Evolutionary conservation across 2,797 vertebrate genomes (phyloP).

Genomic region (Neosalanx taihuensis): DNA sequence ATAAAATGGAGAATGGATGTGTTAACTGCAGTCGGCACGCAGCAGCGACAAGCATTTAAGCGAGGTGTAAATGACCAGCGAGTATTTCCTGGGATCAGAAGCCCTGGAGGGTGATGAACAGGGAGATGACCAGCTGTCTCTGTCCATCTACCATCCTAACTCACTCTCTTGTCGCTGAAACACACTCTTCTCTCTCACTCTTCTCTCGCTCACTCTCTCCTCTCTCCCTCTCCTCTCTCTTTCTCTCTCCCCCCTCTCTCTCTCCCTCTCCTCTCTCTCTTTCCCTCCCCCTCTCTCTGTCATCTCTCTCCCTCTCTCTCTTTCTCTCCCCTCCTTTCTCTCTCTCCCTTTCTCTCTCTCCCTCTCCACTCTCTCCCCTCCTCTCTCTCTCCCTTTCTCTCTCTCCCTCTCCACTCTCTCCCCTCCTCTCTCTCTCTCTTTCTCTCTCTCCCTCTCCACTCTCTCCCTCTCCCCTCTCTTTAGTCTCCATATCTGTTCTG

Average conservation of each 20-base stretch:
- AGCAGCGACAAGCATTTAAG: conserved; percentile 24
- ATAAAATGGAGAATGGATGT: conserved; percentile 41
- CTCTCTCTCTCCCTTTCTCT: not conserved
- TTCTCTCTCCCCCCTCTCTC: not conserved
- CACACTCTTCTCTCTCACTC: conserved; percentile 20
- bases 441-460: not conserved
- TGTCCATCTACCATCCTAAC: not conserved
- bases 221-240: not conserved
- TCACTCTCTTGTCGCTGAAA: conserved; percentile 23
- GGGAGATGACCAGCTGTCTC: conserved; percentile 51
- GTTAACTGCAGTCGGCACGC: conserved; percentile 36
- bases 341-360: not conserved
- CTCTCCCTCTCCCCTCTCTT: not conserved
- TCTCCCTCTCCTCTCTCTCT: not conserved
- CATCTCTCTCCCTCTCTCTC: too few species aligned
- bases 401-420: too few species aligned
- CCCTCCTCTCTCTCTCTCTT: not conserved
- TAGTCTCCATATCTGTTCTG: not conserved
- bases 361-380: too few species aligned
- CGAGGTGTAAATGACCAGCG: conserved; percentile 56
- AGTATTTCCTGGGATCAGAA: conserved; percentile 47
- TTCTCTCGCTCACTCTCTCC: not conserved
- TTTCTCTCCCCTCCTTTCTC: not conserved
- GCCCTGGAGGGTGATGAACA: conserved; percentile 48
- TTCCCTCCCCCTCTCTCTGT: too few species aligned